Conservation (phyloP, 2,113 vertebrate species). For the Saguinus imperator region DNA sequence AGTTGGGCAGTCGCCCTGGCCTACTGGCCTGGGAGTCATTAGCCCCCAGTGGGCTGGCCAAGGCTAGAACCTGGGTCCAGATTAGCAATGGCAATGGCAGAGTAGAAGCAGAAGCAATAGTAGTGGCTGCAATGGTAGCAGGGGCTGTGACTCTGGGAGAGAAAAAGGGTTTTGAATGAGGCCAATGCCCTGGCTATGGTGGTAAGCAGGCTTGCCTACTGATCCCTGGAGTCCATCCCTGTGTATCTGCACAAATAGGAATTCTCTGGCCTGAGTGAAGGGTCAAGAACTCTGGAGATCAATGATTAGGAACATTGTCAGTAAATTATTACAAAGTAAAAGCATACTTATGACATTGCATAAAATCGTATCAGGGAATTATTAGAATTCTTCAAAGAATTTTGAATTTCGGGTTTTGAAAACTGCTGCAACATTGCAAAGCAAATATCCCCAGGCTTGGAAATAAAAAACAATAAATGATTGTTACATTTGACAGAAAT, state of each 20-base stretch:
- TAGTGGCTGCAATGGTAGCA: not conserved
- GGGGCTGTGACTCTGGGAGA: not conserved
- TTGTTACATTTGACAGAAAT: not conserved
- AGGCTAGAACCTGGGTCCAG: not conserved
- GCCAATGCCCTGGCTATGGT: not conserved
- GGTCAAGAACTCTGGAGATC: not conserved
- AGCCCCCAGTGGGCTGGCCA: not conserved
- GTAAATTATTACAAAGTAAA: not conserved
- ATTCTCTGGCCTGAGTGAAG: not conserved
- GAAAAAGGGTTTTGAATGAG: not conserved
- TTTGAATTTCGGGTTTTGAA: constrained; percentile 25
- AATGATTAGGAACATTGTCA: not conserved
- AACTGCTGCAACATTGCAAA: not conserved
- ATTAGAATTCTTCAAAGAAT: not conserved
- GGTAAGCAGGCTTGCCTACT: not conserved
- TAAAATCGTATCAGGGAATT: not conserved
- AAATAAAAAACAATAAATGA: not conserved
- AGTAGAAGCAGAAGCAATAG: not conserved
- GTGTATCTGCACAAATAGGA: not conserved
- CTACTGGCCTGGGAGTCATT: not conserved
- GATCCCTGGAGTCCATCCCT: not conserved
- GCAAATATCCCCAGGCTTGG: not conserved
- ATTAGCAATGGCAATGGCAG: not conserved
- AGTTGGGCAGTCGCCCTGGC: not conserved
- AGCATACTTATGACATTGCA: not conserved